phyloP scores from a whole-genome alignment of 2,888 invertebrate genomes.

The Caenorhabditis sinica region DNA sequence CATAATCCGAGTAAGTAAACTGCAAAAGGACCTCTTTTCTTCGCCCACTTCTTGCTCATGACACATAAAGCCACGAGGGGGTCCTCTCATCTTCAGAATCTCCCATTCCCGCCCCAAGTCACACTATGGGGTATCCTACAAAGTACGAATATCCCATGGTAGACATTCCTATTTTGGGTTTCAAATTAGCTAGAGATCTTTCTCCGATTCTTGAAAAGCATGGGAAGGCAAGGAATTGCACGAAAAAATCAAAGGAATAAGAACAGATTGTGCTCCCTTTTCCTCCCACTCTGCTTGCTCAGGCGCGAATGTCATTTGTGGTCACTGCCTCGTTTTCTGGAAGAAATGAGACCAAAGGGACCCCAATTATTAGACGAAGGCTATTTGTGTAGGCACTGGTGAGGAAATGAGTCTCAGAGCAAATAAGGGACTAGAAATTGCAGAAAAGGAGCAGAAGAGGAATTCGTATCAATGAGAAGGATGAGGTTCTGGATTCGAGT shows the following conservation, averaged over 20 bases:
- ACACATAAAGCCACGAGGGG: conserved; percentile 23
- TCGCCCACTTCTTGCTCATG: conserved; percentile 34
- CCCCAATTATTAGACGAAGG: conserved; percentile 24
- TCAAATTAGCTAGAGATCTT: background rate
- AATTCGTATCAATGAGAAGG: background rate
- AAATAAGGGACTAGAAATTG: conserved; percentile 4
- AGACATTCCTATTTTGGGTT: background rate
- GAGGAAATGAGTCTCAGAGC: conserved; percentile 4
- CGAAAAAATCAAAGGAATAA: background rate
- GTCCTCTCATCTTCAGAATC: conserved; percentile 32
- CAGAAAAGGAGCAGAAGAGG: background rate
- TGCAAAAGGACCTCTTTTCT: conserved; percentile 6
- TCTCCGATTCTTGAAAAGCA: background rate
- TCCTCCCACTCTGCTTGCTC: conserved; percentile 7
- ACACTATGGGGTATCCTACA: background rate
- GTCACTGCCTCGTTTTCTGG: conserved; percentile 3
- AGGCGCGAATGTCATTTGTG: conserved; percentile 13
- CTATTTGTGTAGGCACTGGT: conserved; percentile 22
- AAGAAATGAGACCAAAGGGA: conserved; percentile 14
- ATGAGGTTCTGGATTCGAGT: background rate
- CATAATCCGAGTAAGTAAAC: conserved; percentile 34
- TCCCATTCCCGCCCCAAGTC: background rate
- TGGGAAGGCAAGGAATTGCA: too few relatives aligned
- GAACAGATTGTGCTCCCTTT: conserved; percentile 2
- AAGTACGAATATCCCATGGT: conserved; percentile 7